Evolutionary conservation across 1,140 invertebrate species (phyloP), one percentile per base, ranked within the genome.

Genomic region (Hypsibius dujardini): DNA sequence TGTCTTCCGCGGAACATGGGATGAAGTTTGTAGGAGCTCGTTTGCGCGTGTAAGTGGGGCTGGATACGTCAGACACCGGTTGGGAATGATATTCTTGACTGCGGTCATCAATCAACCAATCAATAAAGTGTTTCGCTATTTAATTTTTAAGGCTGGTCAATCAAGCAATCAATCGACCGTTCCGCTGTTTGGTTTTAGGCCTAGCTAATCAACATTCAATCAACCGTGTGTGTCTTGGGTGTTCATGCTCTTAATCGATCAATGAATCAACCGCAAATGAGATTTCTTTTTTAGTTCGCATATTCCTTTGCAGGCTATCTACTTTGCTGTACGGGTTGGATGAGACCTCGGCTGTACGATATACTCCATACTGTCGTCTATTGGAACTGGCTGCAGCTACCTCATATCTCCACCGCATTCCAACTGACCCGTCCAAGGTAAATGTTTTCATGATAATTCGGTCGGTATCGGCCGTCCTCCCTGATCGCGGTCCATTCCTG

Each of bases 321-420:
- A 67, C 62, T 67, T 42, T 67, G 45, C 45, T 67, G 12, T 67
- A 67, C 62, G 62, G 62, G 45, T 15, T 67, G 62, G 3, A 12
- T 12, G 62, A 67, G 42, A 7, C 12, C 42, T 67, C 62, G 3
- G 62, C 12, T 12, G 12, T 67, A 42, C 62, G 62, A 7, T 67
- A 15, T 42, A 67, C 62, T 12, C 62, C 62, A 42, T 67, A 67
- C 45, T 67, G 62, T 67, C 62, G 62, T 42, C 7, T 67, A 42
- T 3, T 67, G 62, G 62, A 67, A 67, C 42, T 67, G 42, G 62
- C 62, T 7, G 7, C 62, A 12, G 62, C 12, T 67, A 15, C 12
- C 62, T 67, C 62, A 3, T 45, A 15, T 42, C 42, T 67, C 3
- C 62, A 67, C 42, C 62, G 62, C 42, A 42, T 67, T 12, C 12